Base-by-base conservation (phyloP, 2,888 invertebrate genomes). In the Tinea pellionella region DNA sequence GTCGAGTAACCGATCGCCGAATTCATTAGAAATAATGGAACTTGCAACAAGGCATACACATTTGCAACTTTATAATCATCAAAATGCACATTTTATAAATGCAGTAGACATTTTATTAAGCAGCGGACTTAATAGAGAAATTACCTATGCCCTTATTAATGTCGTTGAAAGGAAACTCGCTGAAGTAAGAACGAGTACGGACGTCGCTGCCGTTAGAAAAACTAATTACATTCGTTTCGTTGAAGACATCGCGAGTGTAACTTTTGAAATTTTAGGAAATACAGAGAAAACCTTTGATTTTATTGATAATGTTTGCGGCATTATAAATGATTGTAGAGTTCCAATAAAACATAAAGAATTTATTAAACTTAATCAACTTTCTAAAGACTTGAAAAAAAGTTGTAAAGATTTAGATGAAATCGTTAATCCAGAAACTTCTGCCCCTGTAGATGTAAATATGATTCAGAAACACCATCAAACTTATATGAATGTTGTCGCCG, bases 291-390 rank as follows among this genome's bases (percentile, higher is more conserved):
- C 85, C 0, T 86, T 86, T 58, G 72, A 80, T 61, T 86, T 82
- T 60, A 70, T 78, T 6, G 82, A 87, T 62, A 86, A 87, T 61
- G 75, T 86, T 30, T 87, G 87, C 63, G 82, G 73, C 1, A 65
- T 87, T 56, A 77, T 87, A 60, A 77, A 77, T 0, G 87, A 87
- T 62, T 87, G 88, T 63, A 74, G 85, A 58, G 77, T 88, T 24
- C 88, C 88, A 0, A 80, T 88, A 32, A 85, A 80, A 63, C 85
- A 87, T 62, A 87, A 84, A 65, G 88, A 88, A 30, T 88, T 87
- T 64, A 83, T 79, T 65, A 87, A 87, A 70, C 66, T 87, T 15
- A 87, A 87, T 63, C 84, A 84, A 61, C 73, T 86, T 1, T 77
- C 85, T 2, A 87, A 79, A 65, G 78, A 80, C 63, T 73, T 90